Conservation (phyloP, 2,888 invertebrate species). For the Kryphioiulus occultus region DNA sequence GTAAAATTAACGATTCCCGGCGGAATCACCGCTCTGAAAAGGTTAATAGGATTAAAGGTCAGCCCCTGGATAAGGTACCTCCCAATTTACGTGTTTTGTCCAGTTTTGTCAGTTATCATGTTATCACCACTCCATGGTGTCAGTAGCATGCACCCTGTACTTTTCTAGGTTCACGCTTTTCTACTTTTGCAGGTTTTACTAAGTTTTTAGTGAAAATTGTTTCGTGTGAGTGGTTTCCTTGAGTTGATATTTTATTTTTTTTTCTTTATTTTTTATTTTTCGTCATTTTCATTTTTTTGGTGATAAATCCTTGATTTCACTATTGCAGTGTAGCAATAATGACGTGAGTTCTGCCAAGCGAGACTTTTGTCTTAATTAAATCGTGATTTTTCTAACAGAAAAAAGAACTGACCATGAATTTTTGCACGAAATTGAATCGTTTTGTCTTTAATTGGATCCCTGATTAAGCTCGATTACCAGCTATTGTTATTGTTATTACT, state of each 20-base stretch:
- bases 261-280: too few species aligned
- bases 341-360: not conserved
- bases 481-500: not conserved
- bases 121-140: too few species aligned
- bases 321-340: not conserved
- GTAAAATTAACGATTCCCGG: too few species aligned
- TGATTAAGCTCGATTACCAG: conserved; percentile 22
- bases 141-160: too few species aligned
- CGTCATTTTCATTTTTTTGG: not conserved
- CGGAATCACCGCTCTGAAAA: too few species aligned
- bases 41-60: too few species aligned
- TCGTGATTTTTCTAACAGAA: not conserved
- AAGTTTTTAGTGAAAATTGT: not conserved
- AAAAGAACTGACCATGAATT: conserved; percentile 4
- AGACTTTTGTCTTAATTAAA: not conserved
- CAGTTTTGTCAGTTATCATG: too few species aligned
- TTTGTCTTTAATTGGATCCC: not conserved
- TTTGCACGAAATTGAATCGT: not conserved
- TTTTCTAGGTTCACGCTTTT: not conserved
- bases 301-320: not conserved
- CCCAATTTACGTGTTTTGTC: too few species aligned
- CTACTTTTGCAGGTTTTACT: not conserved
- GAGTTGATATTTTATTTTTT: too few species aligned
- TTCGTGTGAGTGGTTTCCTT: not conserved
- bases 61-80: too few species aligned